phyloP scores from a whole-genome alignment of 1,140 invertebrate species.

The Caenorhabditis tropicalis region DNA sequence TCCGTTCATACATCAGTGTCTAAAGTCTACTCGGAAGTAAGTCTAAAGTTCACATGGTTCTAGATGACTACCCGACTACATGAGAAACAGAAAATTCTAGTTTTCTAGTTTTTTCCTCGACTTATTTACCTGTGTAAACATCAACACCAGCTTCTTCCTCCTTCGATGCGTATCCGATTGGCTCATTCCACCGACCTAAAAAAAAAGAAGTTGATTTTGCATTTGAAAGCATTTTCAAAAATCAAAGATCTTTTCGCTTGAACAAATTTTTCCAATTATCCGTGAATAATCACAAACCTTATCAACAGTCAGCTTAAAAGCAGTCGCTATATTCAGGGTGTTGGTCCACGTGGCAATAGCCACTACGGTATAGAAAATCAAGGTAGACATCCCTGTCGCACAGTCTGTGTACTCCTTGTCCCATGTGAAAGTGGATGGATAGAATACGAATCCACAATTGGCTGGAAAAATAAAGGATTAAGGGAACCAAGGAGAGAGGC shows the following conservation, averaged over 20 bases:
- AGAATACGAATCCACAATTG: constrained; percentile 20
- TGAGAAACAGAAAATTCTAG: not conserved
- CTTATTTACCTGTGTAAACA: constrained; percentile 27
- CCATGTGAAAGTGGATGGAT: not conserved
- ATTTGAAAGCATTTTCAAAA: not conserved
- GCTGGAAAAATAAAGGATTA: not conserved
- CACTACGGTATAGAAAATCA: constrained; percentile 16
- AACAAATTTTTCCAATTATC: too few species aligned
- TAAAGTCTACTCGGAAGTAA: too few species aligned
- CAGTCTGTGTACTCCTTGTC: constrained; percentile 2
- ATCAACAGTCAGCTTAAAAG: not conserved
- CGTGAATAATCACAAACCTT: too few species aligned
- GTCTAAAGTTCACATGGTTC: too few species aligned
- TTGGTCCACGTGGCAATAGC: constrained; percentile 28
- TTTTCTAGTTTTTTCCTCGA: too few species aligned
- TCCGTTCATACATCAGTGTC: too few species aligned
- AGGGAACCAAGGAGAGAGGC: not conserved
- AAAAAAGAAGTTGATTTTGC: not conserved
- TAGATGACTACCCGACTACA: too few species aligned
- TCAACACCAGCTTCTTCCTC: not conserved
- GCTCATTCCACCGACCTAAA: constrained; percentile 23
- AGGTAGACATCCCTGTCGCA: not conserved
- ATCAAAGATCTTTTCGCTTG: too few species aligned
- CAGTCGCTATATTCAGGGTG: not conserved
- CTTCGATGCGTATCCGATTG: not conserved